Evolutionary conservation across 2,113 vertebrate species (phyloP).

Genomic region (Corynorhinus townsendii): DNA sequence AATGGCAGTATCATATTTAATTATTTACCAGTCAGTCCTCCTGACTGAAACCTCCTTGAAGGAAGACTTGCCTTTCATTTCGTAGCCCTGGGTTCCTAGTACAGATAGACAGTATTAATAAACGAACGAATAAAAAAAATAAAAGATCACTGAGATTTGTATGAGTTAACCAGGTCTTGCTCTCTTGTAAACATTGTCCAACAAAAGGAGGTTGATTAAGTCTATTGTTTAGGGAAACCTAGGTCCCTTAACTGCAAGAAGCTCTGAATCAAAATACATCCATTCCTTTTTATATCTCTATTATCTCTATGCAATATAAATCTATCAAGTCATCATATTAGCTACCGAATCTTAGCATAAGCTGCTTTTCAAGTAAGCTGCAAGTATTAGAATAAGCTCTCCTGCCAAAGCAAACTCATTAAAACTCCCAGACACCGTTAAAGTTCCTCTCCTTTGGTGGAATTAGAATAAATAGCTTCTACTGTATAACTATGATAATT

Average conservation of each 20-base stretch:
- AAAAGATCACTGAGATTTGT: not conserved
- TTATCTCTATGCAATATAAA: not conserved
- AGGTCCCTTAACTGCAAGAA: not conserved
- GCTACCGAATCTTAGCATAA: not conserved
- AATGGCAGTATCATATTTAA: not conserved
- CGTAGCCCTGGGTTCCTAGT: not conserved
- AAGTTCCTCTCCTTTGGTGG: slow-evolving; percentile 4
- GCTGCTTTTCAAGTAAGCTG: not conserved
- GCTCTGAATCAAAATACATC: slow-evolving; percentile 11
- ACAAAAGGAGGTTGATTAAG: not conserved
- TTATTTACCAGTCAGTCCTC: not conserved
- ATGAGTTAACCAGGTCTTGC: not conserved
- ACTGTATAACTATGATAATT: slow-evolving; percentile 21
- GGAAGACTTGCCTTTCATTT: not conserved
- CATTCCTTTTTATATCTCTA: not conserved
- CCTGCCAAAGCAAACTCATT: not conserved
- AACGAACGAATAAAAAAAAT: not conserved
- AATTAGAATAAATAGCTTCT: slow-evolving; percentile 28
- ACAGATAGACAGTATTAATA: not conserved
- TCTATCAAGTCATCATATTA: not conserved
- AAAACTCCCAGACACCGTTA: not conserved
- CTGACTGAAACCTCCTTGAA: not conserved
- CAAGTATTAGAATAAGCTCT: not conserved
- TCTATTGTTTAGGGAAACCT: not conserved
- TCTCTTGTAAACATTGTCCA: not conserved